Evolutionary conservation across 2,113 vertebrate species (phyloP), one percentile per base, ranked within the genome.

Genomic region (Calypte anna): DNA sequence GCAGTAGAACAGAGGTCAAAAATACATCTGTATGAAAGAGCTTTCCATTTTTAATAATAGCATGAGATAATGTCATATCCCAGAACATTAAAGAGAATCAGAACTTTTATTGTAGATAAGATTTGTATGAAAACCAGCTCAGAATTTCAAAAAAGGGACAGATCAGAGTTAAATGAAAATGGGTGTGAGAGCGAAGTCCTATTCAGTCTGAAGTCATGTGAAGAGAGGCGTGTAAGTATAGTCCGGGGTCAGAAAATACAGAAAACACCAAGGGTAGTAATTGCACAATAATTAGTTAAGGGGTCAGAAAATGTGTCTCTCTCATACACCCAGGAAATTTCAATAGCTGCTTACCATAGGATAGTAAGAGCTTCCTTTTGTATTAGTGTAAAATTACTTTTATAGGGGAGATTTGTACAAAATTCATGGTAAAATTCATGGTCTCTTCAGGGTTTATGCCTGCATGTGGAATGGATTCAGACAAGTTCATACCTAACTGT

Each of bases 31-130:
- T 87, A 69, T 85, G 82, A 83, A 93, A 94, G 61, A 91, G 33
- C 53, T 91, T 96, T 90, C 59, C 0, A 0, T 82, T 96, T 93
- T 95, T 91, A 95, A 73, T 95, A 94, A 85, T 85, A 81, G 72
- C 55, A 44, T 55, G 70, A 92, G 93, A 89, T 91, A 96, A 87
- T 72, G 31, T 63, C 61, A 36, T 80, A 83, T 88, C 67, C 51
- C 33, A 82, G 63, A 80, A 87, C 82, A 70, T 90, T 95, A 77
- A 88, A 94, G 55, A 67, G 85, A 90, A 92, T 77, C 79, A 82
- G 90, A 89, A 83, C 85, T 95, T 95, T 92, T 84, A 92, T 92
- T 94, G 74, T 84, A 77, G 84, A 70, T 87, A 95, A 92, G 84
- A 88, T 91, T 94, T 94, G 77, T 91, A 31, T 88, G 95, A 95